Base-by-base conservation (phyloP, 2,888 invertebrate species). In the Stenchaetothrips biformis region DNA sequence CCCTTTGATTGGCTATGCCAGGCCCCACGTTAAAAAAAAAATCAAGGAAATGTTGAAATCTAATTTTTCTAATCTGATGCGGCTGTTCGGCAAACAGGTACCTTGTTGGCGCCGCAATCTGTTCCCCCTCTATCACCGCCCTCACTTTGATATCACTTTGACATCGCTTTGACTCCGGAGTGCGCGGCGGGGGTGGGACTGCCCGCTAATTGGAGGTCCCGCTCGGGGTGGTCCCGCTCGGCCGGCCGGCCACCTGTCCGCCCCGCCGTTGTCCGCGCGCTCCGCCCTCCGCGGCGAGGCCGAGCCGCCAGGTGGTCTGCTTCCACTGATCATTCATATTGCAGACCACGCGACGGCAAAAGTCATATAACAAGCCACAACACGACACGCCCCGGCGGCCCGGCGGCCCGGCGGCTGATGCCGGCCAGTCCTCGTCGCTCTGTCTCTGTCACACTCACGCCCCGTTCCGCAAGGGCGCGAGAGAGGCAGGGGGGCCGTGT, bases 251-350 rank as follows among this genome's bases (percentile, higher is more conserved):
- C 59, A 59, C 59, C 59, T 59, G 59, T 59, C 59, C 13, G 53
- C 8, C 53, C 53, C 53, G 9, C 0, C 59, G 59, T 18, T 59
- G 59, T 59, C 59, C 59, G 18, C 59, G 59, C 59, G 59, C 16
- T 16, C 13, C 59, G 59, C 59, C 59, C 53, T 13, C 13, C 53
- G 13, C 53, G 53, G 1, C 53, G 53, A 1, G 16, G 53, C 53
- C 53, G 13, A 6, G 53, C 53, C 21, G 67, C 67, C 67, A 74
- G 67, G 67, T 74, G 67, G 67, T 74, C 67, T 74, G 21, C 67
- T 74, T 74, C 67, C 25, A 59, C 67, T n/a, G 67, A 25, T 74
- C 67, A 74, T 74, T 74, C 67, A 74, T 74, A 74, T 74, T 74
- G 67, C 67, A 74, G 21, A 25, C 67, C 67, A 25, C 7, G 53